Percentiles rank a stretch among this genome's conserved stretches.
phyloP scores from a whole-genome alignment of 1,140 invertebrate species.

The Drosophila navojoa region DNA sequence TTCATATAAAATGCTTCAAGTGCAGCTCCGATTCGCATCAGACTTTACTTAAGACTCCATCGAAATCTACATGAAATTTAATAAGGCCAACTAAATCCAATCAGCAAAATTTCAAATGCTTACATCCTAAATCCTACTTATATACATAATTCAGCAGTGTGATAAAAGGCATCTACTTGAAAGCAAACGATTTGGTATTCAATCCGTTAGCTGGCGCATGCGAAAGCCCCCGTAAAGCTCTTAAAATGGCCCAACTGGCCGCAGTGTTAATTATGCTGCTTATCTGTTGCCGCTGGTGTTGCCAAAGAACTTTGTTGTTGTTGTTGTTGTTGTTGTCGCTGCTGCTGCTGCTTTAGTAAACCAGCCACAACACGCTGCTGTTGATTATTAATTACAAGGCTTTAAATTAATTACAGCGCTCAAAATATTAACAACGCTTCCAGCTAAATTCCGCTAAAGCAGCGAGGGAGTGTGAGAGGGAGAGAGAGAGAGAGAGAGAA shows the following conservation, averaged over 20 bases:
- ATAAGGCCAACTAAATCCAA: no score
- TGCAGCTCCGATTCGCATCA: no score
- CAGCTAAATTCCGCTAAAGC: slow-evolving; percentile 35
- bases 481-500: neutral
- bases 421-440: slow-evolving; percentile 73
- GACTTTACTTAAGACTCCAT: no score
- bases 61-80: no score
- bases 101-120: no score
- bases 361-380: slow-evolving; percentile 54
- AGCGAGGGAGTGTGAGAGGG: neutral
- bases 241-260: slow-evolving; percentile 53
- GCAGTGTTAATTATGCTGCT: slow-evolving; percentile 74
- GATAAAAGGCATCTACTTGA: neutral
- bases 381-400: slow-evolving; percentile 78
- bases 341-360: slow-evolving; percentile 16
- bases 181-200: slow-evolving; percentile 4
- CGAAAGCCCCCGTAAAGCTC: slow-evolving; percentile 9
- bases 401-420: slow-evolving; percentile 79
- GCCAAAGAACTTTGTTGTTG: slow-evolving; percentile 1
- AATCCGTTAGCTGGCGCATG: neutral
- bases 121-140: neutral
- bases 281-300: slow-evolving; percentile 56
- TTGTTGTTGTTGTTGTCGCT: slow-evolving; percentile 11
- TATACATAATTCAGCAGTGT: neutral
- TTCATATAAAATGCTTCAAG: no score